Base-by-base conservation (phyloP, 1,140 invertebrate species). In the Drosophila murphyi region DNA sequence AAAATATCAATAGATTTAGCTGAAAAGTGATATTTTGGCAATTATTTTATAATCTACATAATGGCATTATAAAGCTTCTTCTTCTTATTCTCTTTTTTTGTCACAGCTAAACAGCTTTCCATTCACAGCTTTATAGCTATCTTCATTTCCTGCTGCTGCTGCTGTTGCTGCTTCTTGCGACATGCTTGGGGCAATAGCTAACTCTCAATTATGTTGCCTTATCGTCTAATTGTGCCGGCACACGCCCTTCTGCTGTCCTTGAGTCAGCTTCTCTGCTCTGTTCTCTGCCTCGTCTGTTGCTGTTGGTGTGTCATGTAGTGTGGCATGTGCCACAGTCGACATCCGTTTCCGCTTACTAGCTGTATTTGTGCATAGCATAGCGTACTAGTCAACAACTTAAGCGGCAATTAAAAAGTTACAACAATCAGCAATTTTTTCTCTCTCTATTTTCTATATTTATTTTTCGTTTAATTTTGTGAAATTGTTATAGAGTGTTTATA, bases 191-290 rank as follows among this genome's bases (percentile, higher is more conserved):
- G 70, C 56, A 31, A 2, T 6, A 45, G 39, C 8, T 39, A 43
- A 45, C 20, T 45, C 65, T 63, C 57, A 61, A 74, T 74, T 74
- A 74, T 70, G 72, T 43, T 70, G 64, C 57, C 72, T 74, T 69
- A 74, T 61, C 56, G 52, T 70, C 57, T 74, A 70, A 74, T 74
- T 74, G 72, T 74, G 57, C 57, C 70, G 35, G 61, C 32, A 37
- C 10, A 71, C 43, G 61, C 70, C 70, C 70, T 65, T 34, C 37
- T 69, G 59, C 43, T 47, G 32, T 39, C 57, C 57, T 60, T 56
- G 54, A 20, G 55, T 10, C 39, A 45, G 35, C 20, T 41, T 41
- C 54, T 50, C 35, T 59, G 45, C 65, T 20, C 20, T 20, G 20
- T 20, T 20, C 20, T 20, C 20, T 20, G 20, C 1, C 20, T 20